Conservation (phyloP, 1,140 invertebrate genomes). For the Dendroctonus ponderosae region DNA sequence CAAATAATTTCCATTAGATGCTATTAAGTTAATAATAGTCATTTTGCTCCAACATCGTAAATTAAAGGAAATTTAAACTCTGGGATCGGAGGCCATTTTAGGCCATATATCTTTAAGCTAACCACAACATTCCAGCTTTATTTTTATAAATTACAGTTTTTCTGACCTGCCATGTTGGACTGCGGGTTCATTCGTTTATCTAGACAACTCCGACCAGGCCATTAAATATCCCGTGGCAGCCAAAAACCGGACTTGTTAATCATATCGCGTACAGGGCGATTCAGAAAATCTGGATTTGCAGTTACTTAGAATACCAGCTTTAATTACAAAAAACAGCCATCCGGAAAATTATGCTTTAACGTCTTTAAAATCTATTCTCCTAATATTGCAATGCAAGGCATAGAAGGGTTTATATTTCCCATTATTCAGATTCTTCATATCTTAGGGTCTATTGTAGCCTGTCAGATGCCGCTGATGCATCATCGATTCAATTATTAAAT, state of each 20-base stretch:
- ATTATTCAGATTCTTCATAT: too few relatives aligned
- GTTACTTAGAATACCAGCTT: neutral
- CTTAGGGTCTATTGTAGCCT: too few relatives aligned
- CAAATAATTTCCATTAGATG: too few relatives aligned
- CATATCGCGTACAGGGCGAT: slow-evolving; percentile 24
- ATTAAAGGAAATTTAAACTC: slow-evolving; percentile 10
- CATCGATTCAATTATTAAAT: too few relatives aligned
- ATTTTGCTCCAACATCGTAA: too few relatives aligned
- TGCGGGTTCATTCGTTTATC: slow-evolving; percentile 35
- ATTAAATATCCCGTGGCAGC: slow-evolving; percentile 30
- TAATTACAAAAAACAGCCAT: neutral
- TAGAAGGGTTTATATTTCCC: neutral
- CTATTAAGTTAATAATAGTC: too few relatives aligned
- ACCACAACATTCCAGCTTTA: slow-evolving; percentile 24
- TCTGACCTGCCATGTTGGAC: slow-evolving; percentile 33
- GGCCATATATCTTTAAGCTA: slow-evolving; percentile 17
- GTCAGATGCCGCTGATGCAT: too few relatives aligned
- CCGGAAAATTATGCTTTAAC: neutral
- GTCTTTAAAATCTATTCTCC: neutral
- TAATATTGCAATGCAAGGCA: neutral
- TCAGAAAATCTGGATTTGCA: neutral
- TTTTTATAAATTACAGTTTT: slow-evolving; percentile 35
- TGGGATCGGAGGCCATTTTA: slow-evolving; percentile 11
- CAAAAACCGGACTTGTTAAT: slow-evolving; percentile 34
- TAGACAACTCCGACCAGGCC: slow-evolving; percentile 30